phyloP scores from a whole-genome alignment of 2,113 vertebrate genomes.

The Machaerirhynchus nigripectus region DNA sequence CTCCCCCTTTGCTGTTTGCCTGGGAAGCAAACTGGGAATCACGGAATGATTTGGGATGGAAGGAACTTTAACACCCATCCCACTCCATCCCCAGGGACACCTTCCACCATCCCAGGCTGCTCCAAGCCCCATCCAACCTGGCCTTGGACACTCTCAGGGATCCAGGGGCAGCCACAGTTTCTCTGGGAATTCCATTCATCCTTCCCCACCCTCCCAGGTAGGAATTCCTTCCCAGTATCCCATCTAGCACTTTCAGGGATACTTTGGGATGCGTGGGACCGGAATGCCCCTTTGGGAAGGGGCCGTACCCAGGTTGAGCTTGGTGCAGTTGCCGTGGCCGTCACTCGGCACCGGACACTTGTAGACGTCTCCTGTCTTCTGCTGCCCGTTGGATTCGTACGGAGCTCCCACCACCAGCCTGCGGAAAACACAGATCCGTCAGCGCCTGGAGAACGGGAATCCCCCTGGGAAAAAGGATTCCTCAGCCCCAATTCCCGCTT shows the following conservation, averaged over 20 bases:
- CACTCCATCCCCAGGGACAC: background rate
- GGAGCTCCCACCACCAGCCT: conserved; percentile 97
- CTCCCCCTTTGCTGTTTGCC: background rate
- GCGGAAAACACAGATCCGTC: background rate
- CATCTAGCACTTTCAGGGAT: fast-evolving
- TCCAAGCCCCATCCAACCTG: background rate
- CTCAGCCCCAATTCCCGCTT: fast-evolving
- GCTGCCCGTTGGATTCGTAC: conserved; percentile 89
- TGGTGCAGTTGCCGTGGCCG: conserved; percentile 83
- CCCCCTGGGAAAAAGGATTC: fast-evolving
- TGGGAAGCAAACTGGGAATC: background rate
- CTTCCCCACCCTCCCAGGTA: background rate
- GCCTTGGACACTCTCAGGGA: background rate
- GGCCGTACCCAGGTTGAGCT: conserved; percentile 90
- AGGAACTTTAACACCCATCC: background rate
- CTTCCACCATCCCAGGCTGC: background rate
- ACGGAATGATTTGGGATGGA: background rate
- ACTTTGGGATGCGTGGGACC: fast-evolving
- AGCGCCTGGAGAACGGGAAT: fast-evolving
- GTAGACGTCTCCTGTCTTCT: conserved; percentile 94
- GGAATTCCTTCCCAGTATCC: fast-evolving
- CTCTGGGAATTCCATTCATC: background rate
- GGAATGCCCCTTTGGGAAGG: fast-evolving
- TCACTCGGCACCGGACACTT: conserved; percentile 84
- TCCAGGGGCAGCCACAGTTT: background rate